A percentile compares a stretch with the other conserved stretches of the same genome.
Evolutionary conservation across 2,888 invertebrate species (phyloP).

Genomic region (Steinernema carpocapsae): DNA sequence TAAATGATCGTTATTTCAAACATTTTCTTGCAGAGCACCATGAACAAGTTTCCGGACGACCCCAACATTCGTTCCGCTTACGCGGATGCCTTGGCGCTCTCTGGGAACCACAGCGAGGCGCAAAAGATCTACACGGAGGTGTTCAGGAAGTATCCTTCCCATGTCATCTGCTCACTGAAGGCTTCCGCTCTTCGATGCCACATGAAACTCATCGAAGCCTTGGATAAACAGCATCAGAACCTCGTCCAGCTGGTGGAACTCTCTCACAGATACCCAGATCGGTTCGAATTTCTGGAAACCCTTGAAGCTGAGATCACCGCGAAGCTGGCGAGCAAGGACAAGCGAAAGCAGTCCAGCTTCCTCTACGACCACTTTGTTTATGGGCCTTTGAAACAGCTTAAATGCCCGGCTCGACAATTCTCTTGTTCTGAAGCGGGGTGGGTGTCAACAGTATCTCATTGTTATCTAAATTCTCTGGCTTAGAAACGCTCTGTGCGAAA

Average conservation of each 20-base stretch:
- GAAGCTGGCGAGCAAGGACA: neutral
- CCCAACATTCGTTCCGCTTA: slow-evolving; percentile 4
- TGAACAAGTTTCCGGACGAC: neutral
- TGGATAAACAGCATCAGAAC: neutral
- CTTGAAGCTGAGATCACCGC: neutral
- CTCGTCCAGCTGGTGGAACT: neutral
- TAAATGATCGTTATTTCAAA: no score
- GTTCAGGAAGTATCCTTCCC: neutral
- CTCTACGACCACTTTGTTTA: slow-evolving; percentile 14
- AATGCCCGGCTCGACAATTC: slow-evolving; percentile 5
- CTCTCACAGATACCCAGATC: neutral
- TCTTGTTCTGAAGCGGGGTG: no score
- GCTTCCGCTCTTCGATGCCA: neutral
- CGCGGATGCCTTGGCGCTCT: slow-evolving; percentile 4
- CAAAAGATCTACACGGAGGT: slow-evolving; percentile 9
- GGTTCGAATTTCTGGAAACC: neutral
- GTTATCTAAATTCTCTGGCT: no score
- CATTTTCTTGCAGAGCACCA: neutral
- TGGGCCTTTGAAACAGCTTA: slow-evolving; percentile 6
- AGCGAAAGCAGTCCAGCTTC: slow-evolving; percentile 5
- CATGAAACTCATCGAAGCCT: neutral
- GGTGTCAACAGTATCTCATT: no score
- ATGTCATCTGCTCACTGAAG: neutral
- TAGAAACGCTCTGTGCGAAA: no score
- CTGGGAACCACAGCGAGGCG: neutral